Percentiles rank a stretch among this genome's conserved stretches.
Conservation (phyloP, 2,113 vertebrate species). For the Ginglymostoma cirratum region DNA sequence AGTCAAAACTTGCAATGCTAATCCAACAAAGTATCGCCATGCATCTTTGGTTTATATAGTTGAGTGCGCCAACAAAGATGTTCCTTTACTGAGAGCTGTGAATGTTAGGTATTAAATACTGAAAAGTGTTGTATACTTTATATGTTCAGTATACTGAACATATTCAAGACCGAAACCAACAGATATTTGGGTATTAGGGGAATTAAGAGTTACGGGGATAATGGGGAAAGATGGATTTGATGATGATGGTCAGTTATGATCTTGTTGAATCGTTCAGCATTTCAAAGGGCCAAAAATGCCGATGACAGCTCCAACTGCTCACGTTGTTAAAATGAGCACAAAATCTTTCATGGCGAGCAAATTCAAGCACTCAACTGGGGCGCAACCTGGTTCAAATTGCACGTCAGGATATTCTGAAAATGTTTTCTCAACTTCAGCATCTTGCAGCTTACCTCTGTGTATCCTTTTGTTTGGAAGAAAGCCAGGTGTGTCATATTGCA, state of each 20-base stretch:
- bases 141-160: too few species aligned
- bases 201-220: not conserved
- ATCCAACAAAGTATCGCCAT: not conserved
- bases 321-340: not conserved
- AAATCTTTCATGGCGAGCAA: not conserved
- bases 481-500: constrained; percentile 94
- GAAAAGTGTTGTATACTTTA: too few species aligned
- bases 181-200: not conserved
- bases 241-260: not conserved
- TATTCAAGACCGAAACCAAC: not conserved
- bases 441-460: constrained; percentile 75
- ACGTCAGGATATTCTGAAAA: not conserved
- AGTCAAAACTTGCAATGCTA: not conserved
- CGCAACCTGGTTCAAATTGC: not conserved
- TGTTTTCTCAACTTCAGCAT: not conserved
- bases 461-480: constrained; percentile 89
- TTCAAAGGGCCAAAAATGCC: not conserved
- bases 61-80: not conserved
- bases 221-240: not conserved
- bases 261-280: not conserved
- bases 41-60: not conserved
- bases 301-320: not conserved
- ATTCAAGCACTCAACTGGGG: not conserved
- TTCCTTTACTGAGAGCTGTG: not conserved
- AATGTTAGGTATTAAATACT: not conserved